Base-by-base conservation (phyloP, 2,797 vertebrate species). In the Scolopax rusticola region DNA sequence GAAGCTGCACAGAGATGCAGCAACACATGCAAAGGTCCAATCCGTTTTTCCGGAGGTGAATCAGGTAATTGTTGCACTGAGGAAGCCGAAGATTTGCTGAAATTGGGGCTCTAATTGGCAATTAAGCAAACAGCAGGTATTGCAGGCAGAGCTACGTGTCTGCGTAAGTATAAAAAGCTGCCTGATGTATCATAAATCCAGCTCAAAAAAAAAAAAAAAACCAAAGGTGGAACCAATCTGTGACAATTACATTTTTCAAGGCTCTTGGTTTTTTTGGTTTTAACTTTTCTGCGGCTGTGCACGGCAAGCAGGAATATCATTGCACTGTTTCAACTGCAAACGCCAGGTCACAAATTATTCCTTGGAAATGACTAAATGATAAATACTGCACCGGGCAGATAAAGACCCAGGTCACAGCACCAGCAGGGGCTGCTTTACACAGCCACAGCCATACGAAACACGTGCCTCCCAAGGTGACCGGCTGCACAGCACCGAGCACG, bases 31-130 rank as follows among this genome's bases (percentile, higher is more conserved):
- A 90, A 78, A 76, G 48, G 51, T 71, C 65, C 32, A 4, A 41
- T 53, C 25, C 16, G 3, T 12, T 57, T 92, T 96, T 82, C 84
- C 20, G 30, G 75, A 57, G 59, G 71, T 88, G 77, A 94, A 69
- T 59, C 74, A 38, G 63, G 38, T 84, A 93, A 93, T 71, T 64
- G 73, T 57, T n/a, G 64, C 68, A 89, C 40, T 4, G n/a, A 92
- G 82, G 74, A 47, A 65, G 75, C 81, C 12, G 15, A 89, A 78
- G 69, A 90, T 89, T 75, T 78, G 69, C 94, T 92, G 87, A 85
- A 87, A 94, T 94, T 40, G 27, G 38, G 33, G 64, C 60, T 93
- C 71, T 89, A 94, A 95, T 79, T 65, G 76, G 74, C 84, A 97
- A 85, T 95, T 92, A 94, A 54, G 48, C 76, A 91, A 87, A 76